phyloP scores from a whole-genome alignment of 2,113 vertebrate species.

The Lagopus leucura region DNA sequence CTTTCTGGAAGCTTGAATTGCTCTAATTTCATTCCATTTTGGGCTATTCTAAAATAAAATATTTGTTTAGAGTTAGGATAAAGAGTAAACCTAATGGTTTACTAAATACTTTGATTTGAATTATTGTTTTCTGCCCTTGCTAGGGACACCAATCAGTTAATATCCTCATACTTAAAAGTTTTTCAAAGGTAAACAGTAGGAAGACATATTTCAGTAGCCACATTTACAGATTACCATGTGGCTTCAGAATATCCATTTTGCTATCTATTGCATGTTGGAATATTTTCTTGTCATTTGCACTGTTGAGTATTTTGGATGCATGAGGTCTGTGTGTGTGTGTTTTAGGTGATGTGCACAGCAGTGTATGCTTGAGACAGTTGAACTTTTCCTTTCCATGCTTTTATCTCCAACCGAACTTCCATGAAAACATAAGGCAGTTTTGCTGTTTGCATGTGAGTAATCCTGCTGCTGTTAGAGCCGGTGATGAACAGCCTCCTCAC shows the following conservation, averaged over 20 bases:
- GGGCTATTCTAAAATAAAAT: background rate
- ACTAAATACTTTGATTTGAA: background rate
- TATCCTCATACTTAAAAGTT: background rate
- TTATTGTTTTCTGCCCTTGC: background rate
- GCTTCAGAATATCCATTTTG: background rate
- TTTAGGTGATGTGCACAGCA: fast-evolving
- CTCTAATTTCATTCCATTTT: background rate
- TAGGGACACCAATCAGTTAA: background rate
- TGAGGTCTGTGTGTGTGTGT: background rate
- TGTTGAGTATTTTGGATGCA: background rate
- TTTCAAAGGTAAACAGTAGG: background rate
- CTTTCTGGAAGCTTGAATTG: background rate
- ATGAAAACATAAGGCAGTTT: background rate
- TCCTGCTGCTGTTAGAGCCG: fast-evolving
- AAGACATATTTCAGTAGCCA: background rate
- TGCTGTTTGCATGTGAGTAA: background rate
- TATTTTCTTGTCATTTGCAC: background rate
- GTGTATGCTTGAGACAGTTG: background rate
- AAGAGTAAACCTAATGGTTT: background rate
- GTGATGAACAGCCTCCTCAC: background rate
- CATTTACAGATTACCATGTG: background rate
- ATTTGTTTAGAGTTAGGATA: background rate
- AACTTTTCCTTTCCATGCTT: background rate
- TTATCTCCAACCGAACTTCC: background rate
- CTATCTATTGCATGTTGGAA: background rate